phyloP scores from a whole-genome alignment of 2,113 vertebrate species.

The Mirza zaza region DNA sequence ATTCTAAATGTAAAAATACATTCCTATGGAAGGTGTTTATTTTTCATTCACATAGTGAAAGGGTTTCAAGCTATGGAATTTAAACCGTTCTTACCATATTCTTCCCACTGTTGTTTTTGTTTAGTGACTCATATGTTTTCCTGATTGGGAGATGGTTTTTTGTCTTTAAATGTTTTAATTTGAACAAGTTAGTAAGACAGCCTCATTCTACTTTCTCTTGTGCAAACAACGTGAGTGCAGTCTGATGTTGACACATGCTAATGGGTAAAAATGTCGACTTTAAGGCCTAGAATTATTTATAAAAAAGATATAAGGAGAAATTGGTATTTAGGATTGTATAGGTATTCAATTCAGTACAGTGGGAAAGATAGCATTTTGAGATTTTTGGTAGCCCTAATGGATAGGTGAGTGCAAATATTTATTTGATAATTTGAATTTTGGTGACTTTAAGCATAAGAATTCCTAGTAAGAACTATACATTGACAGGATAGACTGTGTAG shows the following conservation, averaged over 20 bases:
- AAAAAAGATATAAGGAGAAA: neutral
- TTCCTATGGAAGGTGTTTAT: neutral
- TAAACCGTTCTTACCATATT: conserved; percentile 7
- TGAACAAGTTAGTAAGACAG: neutral
- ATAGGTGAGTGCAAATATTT: neutral
- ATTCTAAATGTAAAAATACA: conserved; percentile 44
- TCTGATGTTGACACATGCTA: neutral
- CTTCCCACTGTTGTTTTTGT: neutral
- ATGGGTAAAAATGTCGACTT: neutral
- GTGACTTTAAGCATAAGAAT: neutral
- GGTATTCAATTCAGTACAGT: neutral
- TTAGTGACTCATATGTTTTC: neutral
- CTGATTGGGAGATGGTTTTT: neutral
- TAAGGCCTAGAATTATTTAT: conserved; percentile 28
- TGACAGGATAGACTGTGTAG: neutral
- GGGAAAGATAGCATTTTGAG: neutral
- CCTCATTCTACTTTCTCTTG: neutral
- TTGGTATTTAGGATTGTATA: neutral
- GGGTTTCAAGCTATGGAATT: neutral
- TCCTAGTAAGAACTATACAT: neutral
- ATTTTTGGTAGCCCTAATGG: neutral
- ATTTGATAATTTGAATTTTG: neutral
- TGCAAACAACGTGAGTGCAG: neutral
- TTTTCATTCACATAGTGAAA: conserved; percentile 48
- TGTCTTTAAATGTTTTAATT: neutral